phyloP scores from a whole-genome alignment of 2,113 vertebrate genomes.

The Nothocercus nigrocapillus region DNA sequence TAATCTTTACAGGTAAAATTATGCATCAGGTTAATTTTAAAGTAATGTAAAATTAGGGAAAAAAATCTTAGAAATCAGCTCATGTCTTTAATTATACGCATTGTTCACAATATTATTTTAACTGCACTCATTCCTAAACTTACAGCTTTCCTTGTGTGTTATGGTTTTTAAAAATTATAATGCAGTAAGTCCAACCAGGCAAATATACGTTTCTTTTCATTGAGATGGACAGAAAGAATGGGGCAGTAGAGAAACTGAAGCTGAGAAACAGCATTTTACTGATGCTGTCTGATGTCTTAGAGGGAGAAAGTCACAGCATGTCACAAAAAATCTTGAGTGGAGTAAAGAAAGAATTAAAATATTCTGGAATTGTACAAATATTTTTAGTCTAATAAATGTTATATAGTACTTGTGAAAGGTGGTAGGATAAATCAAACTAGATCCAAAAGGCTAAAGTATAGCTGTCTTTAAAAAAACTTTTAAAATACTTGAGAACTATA shows the following conservation, averaged over 20 bases:
- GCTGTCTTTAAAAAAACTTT: neutral
- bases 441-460: neutral
- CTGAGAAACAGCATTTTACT: neutral
- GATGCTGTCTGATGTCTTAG: neutral
- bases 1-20: neutral
- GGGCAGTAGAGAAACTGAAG: neutral
- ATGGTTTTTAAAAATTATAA: neutral
- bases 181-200: neutral
- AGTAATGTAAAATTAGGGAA: neutral
- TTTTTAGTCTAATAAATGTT: neutral
- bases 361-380: neutral
- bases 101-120: neutral
- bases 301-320: neutral
- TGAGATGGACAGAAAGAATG: neutral
- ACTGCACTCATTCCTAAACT: neutral
- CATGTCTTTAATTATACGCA: neutral
- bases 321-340: neutral
- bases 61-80: neutral
- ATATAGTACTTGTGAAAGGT: neutral
- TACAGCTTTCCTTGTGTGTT: rapidly evolving
- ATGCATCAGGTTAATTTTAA: neutral
- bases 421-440: neutral
- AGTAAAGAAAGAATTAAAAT: neutral
- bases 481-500: neutral
- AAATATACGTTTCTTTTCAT: neutral